These are phyloP conservation scores for Speoplatyrhinus poulsoni DNA, from an alignment of 2,113 vertebrate genomes.

Conservation along the genomic window DNA sequence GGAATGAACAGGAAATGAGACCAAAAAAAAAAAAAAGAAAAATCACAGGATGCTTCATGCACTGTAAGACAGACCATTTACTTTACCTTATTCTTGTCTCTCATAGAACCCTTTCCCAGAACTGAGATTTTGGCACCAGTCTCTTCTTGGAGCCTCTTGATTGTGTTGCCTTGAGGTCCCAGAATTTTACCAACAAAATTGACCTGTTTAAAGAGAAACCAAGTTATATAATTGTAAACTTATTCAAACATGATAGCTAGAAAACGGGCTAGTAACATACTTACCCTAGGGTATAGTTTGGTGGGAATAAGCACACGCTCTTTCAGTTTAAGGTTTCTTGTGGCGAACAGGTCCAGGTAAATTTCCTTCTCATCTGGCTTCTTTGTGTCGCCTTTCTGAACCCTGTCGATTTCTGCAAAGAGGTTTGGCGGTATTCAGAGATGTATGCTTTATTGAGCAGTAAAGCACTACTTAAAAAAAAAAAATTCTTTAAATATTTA, in stretches of 20 bases:
- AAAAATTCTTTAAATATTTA: too few species aligned
- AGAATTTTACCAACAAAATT: constrained; percentile 98
- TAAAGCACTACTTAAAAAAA: background rate
- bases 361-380: constrained; percentile 87
- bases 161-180: constrained; percentile 97
- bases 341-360: constrained; percentile 92
- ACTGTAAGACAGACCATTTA: background rate
- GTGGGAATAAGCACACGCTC: constrained; percentile 94
- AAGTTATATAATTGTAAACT: background rate
- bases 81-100: constrained; percentile 92
- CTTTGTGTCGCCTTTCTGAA: constrained; percentile 91
- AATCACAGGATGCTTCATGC: too few species aligned
- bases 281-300: constrained; percentile 93
- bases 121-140: constrained; percentile 97
- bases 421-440: constrained; percentile 32
- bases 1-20: background rate
- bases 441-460: background rate
- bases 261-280: background rate
- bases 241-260: background rate
- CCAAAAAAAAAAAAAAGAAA: too few species aligned
- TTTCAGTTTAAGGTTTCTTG: constrained; percentile 92
- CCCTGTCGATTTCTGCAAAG: constrained; percentile 90
- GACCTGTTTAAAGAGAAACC: constrained; percentile 74
- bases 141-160: constrained; percentile 96
- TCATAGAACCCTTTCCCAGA: constrained; percentile 95